Conservation (phyloP, 2,888 invertebrate genomes). For the Drosophila borealis region DNA sequence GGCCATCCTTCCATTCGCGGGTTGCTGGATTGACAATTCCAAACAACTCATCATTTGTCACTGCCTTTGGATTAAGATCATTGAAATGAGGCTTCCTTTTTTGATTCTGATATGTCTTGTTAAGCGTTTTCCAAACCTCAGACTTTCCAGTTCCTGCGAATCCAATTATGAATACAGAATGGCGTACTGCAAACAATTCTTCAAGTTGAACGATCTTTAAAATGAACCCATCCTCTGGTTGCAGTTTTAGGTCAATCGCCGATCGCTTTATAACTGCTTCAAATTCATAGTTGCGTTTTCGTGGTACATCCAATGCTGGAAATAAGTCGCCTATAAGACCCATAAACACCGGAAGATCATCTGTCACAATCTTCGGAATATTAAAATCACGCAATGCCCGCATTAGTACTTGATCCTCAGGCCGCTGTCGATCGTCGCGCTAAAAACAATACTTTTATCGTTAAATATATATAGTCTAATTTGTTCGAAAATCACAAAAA, state of each 20-base stretch:
- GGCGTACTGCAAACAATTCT: conserved; percentile 96
- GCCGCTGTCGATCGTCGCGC: conserved; percentile 90
- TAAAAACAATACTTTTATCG: conserved; percentile 59
- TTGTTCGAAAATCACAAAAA: too few relatives aligned
- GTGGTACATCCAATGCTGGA: conserved; percentile 95
- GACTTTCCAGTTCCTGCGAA: conserved; percentile 96
- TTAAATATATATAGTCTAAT: not conserved
- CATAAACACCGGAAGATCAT: conserved; percentile 96
- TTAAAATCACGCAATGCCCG: conserved; percentile 97
- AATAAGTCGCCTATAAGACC: conserved; percentile 97
- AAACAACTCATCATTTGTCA: conserved; percentile 97
- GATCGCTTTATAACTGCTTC: conserved; percentile 92
- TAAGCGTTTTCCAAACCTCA: conserved; percentile 96
- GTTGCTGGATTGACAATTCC: conserved; percentile 97
- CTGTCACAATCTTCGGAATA: conserved; percentile 96
- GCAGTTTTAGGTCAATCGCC: conserved; percentile 92
- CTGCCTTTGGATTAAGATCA: conserved; percentile 98
- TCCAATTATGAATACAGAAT: conserved; percentile 95
- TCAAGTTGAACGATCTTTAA: conserved; percentile 95
- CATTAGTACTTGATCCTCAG: conserved; percentile 98
- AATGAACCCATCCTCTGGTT: conserved; percentile 95
- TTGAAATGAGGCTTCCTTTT: conserved; percentile 93
- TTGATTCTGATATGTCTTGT: conserved; percentile 92
- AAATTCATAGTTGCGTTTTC: conserved; percentile 93
- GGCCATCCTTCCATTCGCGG: conserved; percentile 96